Base-by-base conservation (phyloP, 35 echinoderm and acorn worm genomes). In the Apostichopus californicus region DNA sequence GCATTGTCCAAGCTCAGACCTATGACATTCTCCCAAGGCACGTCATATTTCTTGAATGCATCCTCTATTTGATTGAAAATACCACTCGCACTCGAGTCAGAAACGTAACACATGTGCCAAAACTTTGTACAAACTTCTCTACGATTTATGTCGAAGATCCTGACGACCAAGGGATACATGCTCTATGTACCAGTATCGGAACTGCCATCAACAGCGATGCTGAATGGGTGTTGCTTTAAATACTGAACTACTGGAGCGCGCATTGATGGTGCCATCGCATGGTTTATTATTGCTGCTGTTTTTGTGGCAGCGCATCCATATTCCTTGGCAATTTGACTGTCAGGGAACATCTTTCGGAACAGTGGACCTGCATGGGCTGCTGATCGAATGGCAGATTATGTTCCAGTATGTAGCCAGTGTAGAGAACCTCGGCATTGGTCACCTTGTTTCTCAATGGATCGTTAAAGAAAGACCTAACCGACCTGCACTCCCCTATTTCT, bases 291-390 rank as follows among this genome's bases (percentile, higher is more conserved):
- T 24, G 86, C 86, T 68, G 86, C 57, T 88, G 78, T 83, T 13
- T 92, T 83, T 6, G 91, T 83, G 21, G 58, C 57, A 1, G 91
- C 78, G n/a, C 91, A 94, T n/a, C 65, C 58, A 58, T 94, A 91
- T 53, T 94, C 21, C 24, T 65, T 84, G 9, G 89, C 89, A 61
- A 94, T 91, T 5, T 91, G 12, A 12, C 25, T 81, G 66, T 94
- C 93, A 4, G 93, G 93, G 91, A 94, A 88, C 93, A 94, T 94
- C 15, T 88, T 83, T 12, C 65, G 15, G 34, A 94, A 78, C 13
- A 94, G 13, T 8, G 78, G 46, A 3, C 77, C 89, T 56, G 88
- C 88, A 58, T 91, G 93, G 14, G 78, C 78, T 54, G 89, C 63
- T 15, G 79, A 46, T 20, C 93, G 56, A 94, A 56, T 56, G 93